Conservation (phyloP, 2,888 invertebrate genomes). For the Acrocera orbiculus region DNA sequence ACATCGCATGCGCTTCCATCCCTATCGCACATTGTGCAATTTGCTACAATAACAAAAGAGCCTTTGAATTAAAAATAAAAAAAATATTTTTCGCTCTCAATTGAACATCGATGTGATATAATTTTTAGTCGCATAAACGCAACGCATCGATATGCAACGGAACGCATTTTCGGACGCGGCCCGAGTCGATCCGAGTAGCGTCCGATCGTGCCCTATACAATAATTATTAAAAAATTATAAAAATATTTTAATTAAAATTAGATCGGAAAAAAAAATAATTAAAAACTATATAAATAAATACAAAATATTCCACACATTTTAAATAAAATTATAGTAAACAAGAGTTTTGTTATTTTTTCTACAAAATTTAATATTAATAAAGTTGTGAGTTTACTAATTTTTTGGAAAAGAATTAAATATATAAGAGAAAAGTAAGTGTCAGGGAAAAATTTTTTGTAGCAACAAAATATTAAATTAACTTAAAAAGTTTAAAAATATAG, state of each 20-base stretch:
- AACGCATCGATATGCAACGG: slow-evolving; percentile 34
- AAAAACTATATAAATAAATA: slow-evolving; percentile 3
- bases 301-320: slow-evolving; percentile 1
- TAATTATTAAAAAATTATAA: slow-evolving; percentile 7
- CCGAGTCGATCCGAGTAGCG: slow-evolving; percentile 33
- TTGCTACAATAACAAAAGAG: too few species aligned
- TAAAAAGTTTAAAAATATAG: too few species aligned
- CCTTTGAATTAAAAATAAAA: background rate
- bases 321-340: slow-evolving; percentile 5
- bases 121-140: slow-evolving; percentile 33
- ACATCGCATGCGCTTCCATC: slow-evolving; percentile 18
- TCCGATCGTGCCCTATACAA: slow-evolving; percentile 28
- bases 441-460: too few species aligned
- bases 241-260: background rate
- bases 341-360: too few species aligned
- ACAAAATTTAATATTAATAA: too few species aligned
- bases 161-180: slow-evolving; percentile 34
- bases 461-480: too few species aligned
- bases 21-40: slow-evolving; percentile 17
- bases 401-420: too few species aligned
- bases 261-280: slow-evolving; percentile 6
- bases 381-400: too few species aligned
- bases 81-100: slow-evolving; percentile 15
- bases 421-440: too few species aligned
- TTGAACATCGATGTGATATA: slow-evolving; percentile 26